Percentiles rank a stretch among this genome's conserved stretches.
phyloP scores from a whole-genome alignment of 2,113 vertebrate species.

The Passer domesticus region DNA sequence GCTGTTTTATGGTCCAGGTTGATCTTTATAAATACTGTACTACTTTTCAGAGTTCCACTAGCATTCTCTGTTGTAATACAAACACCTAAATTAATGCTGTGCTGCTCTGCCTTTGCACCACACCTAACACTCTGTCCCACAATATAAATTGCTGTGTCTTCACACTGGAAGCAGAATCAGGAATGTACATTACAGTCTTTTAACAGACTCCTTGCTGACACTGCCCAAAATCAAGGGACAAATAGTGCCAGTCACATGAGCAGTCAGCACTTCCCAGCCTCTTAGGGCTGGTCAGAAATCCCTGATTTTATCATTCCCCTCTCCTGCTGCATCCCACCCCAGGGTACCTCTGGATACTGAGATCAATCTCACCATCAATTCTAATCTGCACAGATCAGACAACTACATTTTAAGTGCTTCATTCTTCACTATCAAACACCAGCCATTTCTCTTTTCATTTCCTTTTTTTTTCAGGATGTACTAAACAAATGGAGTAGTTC shows the following conservation, averaged over 20 bases:
- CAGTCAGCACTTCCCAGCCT: neutral
- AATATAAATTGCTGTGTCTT: neutral
- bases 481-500: neutral
- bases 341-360: neutral
- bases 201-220: neutral
- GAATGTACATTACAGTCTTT: neutral
- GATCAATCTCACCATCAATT: neutral
- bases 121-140: neutral
- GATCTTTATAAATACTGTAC: neutral
- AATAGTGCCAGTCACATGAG: neutral
- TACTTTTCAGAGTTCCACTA: neutral
- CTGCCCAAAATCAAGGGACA: neutral
- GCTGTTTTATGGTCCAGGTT: neutral
- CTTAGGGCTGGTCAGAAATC: neutral
- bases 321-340: neutral
- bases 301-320: neutral
- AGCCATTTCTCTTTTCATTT: neutral
- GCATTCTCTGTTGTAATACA: neutral
- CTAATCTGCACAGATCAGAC: neutral
- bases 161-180: neutral
- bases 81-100: neutral
- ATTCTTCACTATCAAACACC: neutral
- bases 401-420: neutral
- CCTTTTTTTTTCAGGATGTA: neutral
- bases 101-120: neutral